Conservation (phyloP, 1,140 invertebrate genomes). For the Aethina tumida region DNA sequence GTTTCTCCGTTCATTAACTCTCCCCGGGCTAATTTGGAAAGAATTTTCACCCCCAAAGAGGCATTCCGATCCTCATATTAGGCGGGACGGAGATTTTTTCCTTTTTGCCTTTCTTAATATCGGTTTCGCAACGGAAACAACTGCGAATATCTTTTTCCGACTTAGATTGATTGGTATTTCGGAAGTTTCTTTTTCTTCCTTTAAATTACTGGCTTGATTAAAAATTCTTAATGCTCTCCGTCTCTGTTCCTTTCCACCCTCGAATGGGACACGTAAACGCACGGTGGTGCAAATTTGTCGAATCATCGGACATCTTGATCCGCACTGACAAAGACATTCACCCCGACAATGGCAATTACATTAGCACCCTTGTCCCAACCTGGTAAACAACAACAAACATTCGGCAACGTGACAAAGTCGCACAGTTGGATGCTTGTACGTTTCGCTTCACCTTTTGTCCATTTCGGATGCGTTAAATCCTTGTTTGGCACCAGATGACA, state of each 20-base stretch:
- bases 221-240: constrained; percentile 22
- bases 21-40: constrained; percentile 32
- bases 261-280: too few relatives aligned
- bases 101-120: constrained; percentile 16
- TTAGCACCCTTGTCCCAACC: too few relatives aligned
- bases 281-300: too few relatives aligned
- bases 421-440: too few relatives aligned
- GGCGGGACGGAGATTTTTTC: constrained; percentile 24
- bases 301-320: too few relatives aligned
- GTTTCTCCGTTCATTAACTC: constrained; percentile 34
- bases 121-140: constrained; percentile 12
- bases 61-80: constrained; percentile 32
- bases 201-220: constrained; percentile 20
- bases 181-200: constrained; percentile 16
- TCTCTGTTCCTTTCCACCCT: constrained; percentile 11
- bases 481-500: too few relatives aligned
- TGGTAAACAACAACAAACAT: too few relatives aligned
- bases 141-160: constrained; percentile 12
- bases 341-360: too few relatives aligned
- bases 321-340: too few relatives aligned
- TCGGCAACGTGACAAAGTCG: too few relatives aligned
- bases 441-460: too few relatives aligned
- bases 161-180: constrained; percentile 23
- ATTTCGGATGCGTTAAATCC: too few relatives aligned
- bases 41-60: constrained; percentile 33